These are phyloP conservation scores for Philantomba maxwellii DNA, from an alignment of 2,113 vertebrate genomes.

Conservation along the genomic window DNA sequence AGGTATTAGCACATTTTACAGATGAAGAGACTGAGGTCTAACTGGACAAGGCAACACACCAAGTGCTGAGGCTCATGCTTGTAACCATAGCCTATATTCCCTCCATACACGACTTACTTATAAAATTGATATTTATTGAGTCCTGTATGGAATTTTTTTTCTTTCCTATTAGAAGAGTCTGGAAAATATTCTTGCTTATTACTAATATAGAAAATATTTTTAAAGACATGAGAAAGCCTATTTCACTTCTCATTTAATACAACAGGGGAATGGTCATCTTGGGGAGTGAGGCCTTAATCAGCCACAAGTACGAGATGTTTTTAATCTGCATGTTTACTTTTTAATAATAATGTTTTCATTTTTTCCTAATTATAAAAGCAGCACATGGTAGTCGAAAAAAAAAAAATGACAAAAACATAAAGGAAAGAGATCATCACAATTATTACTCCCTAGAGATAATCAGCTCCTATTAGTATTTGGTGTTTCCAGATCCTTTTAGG, in stretches of 20 bases:
- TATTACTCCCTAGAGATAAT: neutral
- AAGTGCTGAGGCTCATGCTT: neutral
- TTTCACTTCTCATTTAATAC: neutral
- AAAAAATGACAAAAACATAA: neutral
- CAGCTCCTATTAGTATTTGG: neutral
- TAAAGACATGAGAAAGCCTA: neutral
- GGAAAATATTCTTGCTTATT: conserved; percentile 14
- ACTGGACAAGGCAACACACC: neutral
- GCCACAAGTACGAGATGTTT: neutral
- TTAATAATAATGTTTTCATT: neutral
- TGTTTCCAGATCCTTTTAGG: neutral
- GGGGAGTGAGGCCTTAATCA: neutral
- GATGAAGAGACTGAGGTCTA: neutral
- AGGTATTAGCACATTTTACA: neutral
- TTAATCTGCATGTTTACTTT: neutral
- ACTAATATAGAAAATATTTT: conserved; percentile 2
- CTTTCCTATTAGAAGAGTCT: neutral
- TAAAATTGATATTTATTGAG: neutral
- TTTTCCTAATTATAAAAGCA: conserved; percentile 8
- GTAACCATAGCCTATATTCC: neutral
- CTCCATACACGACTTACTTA: neutral
- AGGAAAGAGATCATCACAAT: neutral
- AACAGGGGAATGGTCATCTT: neutral
- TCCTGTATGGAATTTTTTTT: neutral
- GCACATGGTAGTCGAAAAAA: neutral